Base-by-base conservation (phyloP, 2,888 invertebrate species). In the Pilophorus perplexus region DNA sequence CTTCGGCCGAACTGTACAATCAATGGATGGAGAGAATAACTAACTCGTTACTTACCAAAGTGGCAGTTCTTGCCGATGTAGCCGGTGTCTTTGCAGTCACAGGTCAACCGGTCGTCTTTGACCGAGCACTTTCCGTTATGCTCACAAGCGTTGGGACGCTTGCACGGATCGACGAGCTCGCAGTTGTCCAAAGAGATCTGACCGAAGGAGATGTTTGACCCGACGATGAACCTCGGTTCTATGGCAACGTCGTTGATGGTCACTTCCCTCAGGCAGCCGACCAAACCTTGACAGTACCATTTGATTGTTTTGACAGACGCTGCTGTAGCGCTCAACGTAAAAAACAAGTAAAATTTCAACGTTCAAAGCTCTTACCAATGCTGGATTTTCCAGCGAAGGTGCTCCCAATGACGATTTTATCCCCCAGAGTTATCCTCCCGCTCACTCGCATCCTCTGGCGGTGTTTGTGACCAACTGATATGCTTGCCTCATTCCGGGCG, bases 31-130 rank as follows among this genome's bases (percentile, higher is more conserved):
- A n/a, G n/a, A n/a, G n/a, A n/a, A n/a, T 33, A 8, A 33, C 33
- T 12, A 33, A 33, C 6, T 33, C 6, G 12, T 6, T 42, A 23
- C 77, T 79, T 75, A 84, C 84, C 80, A 73, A 96, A 96, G 76
- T 95, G 95, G 74, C 96, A 96, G 75, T 93, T 93, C 75, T 90
- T 90, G 8, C 96, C 96, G 48, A 89, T 89, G 75, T 95, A 96
- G 0, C 93, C 93, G 3, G 93, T 93, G 71, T 86, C 88, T 44
- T 87, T 86, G 77, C 95, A 96, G 74, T 95, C 91, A 75, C 96
- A 96, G 27, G 87, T 88, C 44, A 94, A 86, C 62, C 87, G 82
- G 74, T 93, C 90, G 76, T 93, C 91, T 74, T 89, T 86, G 0
- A 94, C 90, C 22, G 91, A 89, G 78, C 95, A 96, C 73, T 88